Evolutionary conservation across 2,113 vertebrate genomes (phyloP).

Genomic region (Gymnocephalus cernua): DNA sequence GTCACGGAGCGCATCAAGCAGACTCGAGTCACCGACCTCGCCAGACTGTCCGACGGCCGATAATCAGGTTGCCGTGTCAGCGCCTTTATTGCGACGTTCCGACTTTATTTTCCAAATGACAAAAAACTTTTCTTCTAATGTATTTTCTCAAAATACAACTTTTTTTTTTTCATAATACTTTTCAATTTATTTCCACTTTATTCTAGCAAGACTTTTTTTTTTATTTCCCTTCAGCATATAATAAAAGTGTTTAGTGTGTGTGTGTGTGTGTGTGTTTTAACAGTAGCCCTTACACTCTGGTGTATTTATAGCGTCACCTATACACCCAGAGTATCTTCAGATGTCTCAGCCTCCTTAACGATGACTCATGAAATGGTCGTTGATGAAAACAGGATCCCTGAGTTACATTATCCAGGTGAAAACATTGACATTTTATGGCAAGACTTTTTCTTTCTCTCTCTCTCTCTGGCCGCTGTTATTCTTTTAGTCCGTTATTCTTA

Average conservation of each 20-base stretch:
- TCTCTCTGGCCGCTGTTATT: neutral
- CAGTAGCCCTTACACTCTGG: neutral
- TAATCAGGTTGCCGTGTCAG: no score
- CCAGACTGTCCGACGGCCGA: no score
- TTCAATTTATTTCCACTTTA: neutral
- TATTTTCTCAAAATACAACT: neutral
- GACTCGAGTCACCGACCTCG: no score
- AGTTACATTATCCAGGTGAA: slow-evolving; percentile 60
- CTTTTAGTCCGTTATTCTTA: neutral
- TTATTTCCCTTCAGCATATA: neutral
- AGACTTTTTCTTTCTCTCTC: slow-evolving; percentile 15
- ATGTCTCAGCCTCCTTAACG: neutral
- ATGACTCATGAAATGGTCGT: slow-evolving; percentile 3
- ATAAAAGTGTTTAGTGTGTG: neutral
- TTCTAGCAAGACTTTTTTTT: neutral
- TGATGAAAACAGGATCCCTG: slow-evolving; percentile 73
- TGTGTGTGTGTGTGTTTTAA: neutral
- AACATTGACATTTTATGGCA: slow-evolving; percentile 45
- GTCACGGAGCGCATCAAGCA: no score
- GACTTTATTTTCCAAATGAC: neutral
- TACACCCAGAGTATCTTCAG: neutral
- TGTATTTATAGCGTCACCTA: neutral
- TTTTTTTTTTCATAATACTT: neutral
- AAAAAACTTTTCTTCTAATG: neutral
- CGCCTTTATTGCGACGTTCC: neutral